Base-by-base conservation (phyloP, 1,140 invertebrate species). In the Phthorimaea operculella region DNA sequence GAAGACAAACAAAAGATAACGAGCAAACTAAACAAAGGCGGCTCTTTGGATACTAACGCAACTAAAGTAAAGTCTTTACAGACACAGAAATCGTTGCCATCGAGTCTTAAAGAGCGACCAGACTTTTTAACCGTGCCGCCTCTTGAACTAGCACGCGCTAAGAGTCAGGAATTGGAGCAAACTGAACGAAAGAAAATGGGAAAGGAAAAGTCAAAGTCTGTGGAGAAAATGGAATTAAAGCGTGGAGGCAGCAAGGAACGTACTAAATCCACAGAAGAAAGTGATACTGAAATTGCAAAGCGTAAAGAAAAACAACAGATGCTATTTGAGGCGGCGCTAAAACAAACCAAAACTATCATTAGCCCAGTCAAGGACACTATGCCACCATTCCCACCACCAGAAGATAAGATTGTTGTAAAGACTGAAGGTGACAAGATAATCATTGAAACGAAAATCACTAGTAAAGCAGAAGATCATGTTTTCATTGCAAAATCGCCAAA, bases 401-500 rank as follows among this genome's bases (percentile, higher is more conserved):
- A 91, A 72, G 90, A 91, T 74, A 90, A 89, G 69, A 89, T 89
- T 47, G 56, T 88, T 7, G 88, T 89, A 0, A 89, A 89, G 74
- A 89, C 87, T 0, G 88, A 89, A 62, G 88, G 88, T 14, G 88
- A 89, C 66, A 89, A 89, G 62, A 89, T 89, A 55, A 89, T 89
- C 12, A 89, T 89, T 58, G 88, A 89, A 80, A 89, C 88, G 1
- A 88, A 89, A 70, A 89, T 89, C 17, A 89, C 79, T 58, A 89
- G 87, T 39, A 89, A 89, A 68, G 87, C 86, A 1, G 88, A 89
- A 72, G 88, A 89, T 73, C 88, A 89, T 64, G 88, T 89, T n/a
- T 88, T 91, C 54, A 91, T 91, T 63, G 90, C 90, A 0, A 91
- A 91, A 70, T 89, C 90, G 16, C 90, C 90, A 1, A 89, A 90